Conservation (phyloP, 2,113 vertebrate species). For the Daboia siamensis region DNA sequence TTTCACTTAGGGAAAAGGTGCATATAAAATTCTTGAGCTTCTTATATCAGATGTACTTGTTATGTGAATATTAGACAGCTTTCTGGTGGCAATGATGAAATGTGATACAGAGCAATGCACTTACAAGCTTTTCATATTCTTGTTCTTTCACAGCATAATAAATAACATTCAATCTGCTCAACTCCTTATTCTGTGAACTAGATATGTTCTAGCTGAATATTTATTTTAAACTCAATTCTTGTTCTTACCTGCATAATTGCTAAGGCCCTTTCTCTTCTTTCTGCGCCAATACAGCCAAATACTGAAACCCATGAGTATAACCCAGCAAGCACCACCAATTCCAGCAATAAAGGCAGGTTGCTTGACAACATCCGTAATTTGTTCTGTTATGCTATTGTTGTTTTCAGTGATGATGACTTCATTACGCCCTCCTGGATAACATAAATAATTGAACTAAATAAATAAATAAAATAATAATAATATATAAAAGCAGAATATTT, state of each 20-base stretch:
- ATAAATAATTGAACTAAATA: constrained; percentile 7
- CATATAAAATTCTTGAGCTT: constrained; percentile 15
- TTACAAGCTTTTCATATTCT: constrained; percentile 51
- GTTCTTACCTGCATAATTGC: constrained; percentile 95
- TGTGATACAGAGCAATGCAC: constrained; percentile 39
- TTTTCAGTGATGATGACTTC: constrained; percentile 95
- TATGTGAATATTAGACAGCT: constrained; percentile 41
- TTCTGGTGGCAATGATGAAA: constrained; percentile 50
- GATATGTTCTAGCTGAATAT: background rate
- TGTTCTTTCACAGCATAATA: constrained; percentile 45
- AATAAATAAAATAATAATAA: background rate
- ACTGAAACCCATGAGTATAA: constrained; percentile 99
- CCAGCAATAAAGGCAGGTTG: constrained; percentile 98
- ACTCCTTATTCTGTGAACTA: background rate
- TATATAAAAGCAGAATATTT: background rate
- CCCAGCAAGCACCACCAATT: constrained; percentile 97
- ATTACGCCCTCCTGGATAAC: constrained; percentile 69
- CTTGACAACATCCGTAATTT: constrained; percentile 98
- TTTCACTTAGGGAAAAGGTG: constrained; percentile 17
- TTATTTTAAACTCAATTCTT: constrained; percentile 27
- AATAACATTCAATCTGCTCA: constrained; percentile 42
- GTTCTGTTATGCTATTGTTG: constrained; percentile 98
- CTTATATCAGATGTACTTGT: constrained; percentile 29
- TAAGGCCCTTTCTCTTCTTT: constrained; percentile 99
- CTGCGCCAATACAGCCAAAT: constrained; percentile 99